These are phyloP conservation scores for Chydorus sphaericus DNA, from an alignment of 2,888 invertebrate genomes.

Conservation along the genomic window DNA sequence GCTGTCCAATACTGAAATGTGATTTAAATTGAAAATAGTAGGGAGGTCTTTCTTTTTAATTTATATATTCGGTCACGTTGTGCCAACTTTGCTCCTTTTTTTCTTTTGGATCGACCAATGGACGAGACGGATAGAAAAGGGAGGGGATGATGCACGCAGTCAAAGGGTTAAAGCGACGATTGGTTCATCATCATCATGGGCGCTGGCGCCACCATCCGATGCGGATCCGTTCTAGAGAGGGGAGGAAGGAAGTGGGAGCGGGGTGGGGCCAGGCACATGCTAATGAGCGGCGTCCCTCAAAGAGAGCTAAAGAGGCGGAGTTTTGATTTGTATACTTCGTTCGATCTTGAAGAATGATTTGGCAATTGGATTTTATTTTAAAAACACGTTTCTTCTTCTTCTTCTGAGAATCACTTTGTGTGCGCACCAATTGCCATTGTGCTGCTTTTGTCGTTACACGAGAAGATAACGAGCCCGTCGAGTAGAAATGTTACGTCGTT, in stretches of 20 bases:
- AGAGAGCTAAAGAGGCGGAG: background rate
- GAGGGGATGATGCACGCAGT: background rate
- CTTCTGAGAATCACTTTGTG: background rate
- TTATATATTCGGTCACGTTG: background rate
- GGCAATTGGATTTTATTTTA: too few species aligned
- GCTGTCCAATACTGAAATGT: too few species aligned
- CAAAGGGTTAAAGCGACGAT: conserved; percentile 8
- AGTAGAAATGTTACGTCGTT: too few species aligned
- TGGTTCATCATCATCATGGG: conserved; percentile 6
- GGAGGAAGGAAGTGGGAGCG: too few species aligned
- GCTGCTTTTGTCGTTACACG: too few species aligned
- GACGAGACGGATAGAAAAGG: too few species aligned
- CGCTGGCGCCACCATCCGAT: background rate
- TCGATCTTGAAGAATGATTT: too few species aligned
- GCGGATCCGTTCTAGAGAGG: background rate
- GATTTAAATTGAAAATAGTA: background rate
- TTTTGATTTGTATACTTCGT: conserved; percentile 6
- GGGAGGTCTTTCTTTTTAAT: background rate
- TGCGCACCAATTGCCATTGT: background rate
- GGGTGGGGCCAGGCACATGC: background rate
- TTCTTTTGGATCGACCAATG: background rate
- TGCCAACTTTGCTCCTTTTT: background rate
- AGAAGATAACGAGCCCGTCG: too few species aligned
- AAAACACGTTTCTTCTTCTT: background rate
- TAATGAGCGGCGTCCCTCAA: background rate